phyloP scores from a whole-genome alignment of 2,797 vertebrate genomes.

The Falco novaeseelandiae region DNA sequence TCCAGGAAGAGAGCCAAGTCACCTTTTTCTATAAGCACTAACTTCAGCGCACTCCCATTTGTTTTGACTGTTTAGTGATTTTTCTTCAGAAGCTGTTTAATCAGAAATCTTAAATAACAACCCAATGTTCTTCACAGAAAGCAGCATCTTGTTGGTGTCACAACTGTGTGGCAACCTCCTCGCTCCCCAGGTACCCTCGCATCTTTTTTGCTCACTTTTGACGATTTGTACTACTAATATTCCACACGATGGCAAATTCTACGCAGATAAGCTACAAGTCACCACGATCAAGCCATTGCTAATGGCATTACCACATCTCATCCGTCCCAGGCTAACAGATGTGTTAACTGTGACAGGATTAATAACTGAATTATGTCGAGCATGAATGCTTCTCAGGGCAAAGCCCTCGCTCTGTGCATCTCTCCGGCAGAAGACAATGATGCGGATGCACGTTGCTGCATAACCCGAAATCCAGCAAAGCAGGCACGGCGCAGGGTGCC shows the following conservation, averaged over 20 bases:
- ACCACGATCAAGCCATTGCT: not conserved
- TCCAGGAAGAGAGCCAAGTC: not conserved
- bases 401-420: not conserved
- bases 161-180: not conserved
- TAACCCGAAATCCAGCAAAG: not conserved
- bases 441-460: not conserved
- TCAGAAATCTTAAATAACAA: not conserved
- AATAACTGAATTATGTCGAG: not conserved
- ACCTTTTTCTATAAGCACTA: not conserved
- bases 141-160: not conserved
- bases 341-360: not conserved
- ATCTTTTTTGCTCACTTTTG: not conserved
- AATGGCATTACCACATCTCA: not conserved
- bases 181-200: not conserved
- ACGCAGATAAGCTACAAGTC: not conserved
- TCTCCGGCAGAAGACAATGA: not conserved
- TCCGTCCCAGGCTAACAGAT: not conserved
- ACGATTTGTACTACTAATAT: not conserved
- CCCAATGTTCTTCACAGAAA: not conserved
- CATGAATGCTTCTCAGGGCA: not conserved
- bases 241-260: not conserved
- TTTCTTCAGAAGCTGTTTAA: not conserved
- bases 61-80: not conserved
- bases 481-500: not conserved
- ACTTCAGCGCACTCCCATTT: accelerated